Percentiles rank a stretch among this genome's conserved stretches.
Conservation (phyloP, 2,888 invertebrate species). For the Tetranychus truncatus region DNA sequence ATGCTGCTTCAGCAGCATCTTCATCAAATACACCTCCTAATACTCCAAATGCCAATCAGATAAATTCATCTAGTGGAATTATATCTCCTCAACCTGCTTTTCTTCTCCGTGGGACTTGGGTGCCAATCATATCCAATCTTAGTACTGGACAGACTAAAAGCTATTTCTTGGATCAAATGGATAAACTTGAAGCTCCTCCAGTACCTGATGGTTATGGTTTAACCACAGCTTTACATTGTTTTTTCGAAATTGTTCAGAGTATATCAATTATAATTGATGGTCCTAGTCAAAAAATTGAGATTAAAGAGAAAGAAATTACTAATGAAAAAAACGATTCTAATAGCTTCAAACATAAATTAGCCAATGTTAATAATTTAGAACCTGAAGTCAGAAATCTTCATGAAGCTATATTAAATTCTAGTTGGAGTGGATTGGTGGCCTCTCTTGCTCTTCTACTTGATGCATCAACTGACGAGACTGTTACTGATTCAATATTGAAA, state of each 20-base stretch:
- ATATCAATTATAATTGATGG: constrained; percentile 45
- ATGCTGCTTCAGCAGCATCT: constrained; percentile 9
- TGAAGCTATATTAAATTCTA: constrained; percentile 46
- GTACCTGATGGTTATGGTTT: constrained; percentile 96
- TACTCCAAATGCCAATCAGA: neutral
- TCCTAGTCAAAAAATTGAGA: neutral
- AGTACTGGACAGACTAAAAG: constrained; percentile 61
- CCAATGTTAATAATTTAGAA: neutral
- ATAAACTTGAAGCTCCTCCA: constrained; percentile 75
- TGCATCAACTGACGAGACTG: constrained; percentile 77
- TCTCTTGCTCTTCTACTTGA: constrained; percentile 78
- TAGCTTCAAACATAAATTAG: neutral
- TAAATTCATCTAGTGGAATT: neutral
- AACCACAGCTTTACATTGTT: constrained; percentile 78
- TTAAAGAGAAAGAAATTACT: neutral
- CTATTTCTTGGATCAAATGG: constrained; percentile 62
- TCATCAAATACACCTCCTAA: constrained; percentile 11
- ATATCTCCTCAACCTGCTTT: constrained; percentile 68
- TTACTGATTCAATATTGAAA: constrained; percentile 74
- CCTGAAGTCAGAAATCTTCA: constrained; percentile 11
- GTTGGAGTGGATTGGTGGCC: constrained; percentile 83
- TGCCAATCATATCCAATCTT: constrained; percentile 67
- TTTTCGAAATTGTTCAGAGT: constrained; percentile 75
- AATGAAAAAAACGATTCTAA: neutral
- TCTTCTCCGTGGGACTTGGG: constrained; percentile 74